Evolutionary conservation across 2,888 invertebrate species (phyloP), one percentile per base, ranked within the genome.

Genomic region (Acleris holmiana): DNA sequence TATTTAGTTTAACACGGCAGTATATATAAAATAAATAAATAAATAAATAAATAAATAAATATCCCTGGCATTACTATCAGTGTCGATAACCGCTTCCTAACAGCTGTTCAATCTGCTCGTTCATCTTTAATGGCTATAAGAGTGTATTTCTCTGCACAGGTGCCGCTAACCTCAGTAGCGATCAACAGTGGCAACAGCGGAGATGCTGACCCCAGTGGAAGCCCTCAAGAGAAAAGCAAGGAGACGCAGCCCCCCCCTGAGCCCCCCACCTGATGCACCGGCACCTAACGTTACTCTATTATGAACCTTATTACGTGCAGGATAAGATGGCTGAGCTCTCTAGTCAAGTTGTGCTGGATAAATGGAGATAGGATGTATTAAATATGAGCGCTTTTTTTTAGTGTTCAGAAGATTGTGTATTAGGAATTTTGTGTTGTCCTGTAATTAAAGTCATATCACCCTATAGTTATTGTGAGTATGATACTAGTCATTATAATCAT

Each of bases 161-260:
- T 92, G 4, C 91, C 91, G 2, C 68, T 91, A 23, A 92, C 91
- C 13, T 92, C 91, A 29, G 86, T 91, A 41, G 91, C 89, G 4
- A 80, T 87, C 61, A 76, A 79, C 72, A 84, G 84, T 56, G 83
- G 81, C 1, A 85, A 86, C 76, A 88, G 90, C 61, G 90, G 85
- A 0, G 89, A 89, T 60, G 76, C 81, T 0, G 89, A 89, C 40
- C 76, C 78, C 0, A 76, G 75, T 0, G 78, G 82, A 40, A 88
- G 87, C 67, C 88, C 91, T 1, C 79, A 78, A 17, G 80, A 77
- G 48, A 88, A 83, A 67, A 86, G 85, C 44, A 86, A 82, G 58
- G 71, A 72, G 56, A 82, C 60, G n/a, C 74, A 54, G 66, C 70
- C 71, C 15, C 79, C 72, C 0, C 80, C 84, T 0, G 88, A 86